Percentiles rank a stretch among this genome's conserved stretches.
Evolutionary conservation across 92 coral and sea anemone species (phyloP).

Genomic region (Chrysogorgia sp.): DNA sequence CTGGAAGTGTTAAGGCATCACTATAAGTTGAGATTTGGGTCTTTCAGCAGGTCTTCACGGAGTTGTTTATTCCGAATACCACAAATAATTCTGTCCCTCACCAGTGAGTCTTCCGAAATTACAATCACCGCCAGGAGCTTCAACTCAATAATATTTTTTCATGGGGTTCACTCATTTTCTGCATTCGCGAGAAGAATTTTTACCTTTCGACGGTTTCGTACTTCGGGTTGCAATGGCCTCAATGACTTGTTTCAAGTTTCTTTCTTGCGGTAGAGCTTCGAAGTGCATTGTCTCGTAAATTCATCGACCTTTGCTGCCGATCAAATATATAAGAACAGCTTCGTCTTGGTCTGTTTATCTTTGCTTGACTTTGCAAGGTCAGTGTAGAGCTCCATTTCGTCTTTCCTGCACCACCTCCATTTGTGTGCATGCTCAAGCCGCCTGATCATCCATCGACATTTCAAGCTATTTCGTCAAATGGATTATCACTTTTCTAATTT

Average conservation of each 20-base stretch:
- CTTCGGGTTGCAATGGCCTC: slow-evolving; percentile 51
- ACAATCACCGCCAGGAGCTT: slow-evolving; percentile 50
- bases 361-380: slow-evolving; percentile 49
- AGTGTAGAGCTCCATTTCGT: slow-evolving; percentile 53
- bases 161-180: slow-evolving; percentile 22
- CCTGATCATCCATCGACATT: no score
- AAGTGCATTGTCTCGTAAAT: slow-evolving; percentile 33
- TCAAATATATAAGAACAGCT: slow-evolving; percentile 13
- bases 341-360: slow-evolving; percentile 7
- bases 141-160: slow-evolving; percentile 49
- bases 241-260: slow-evolving; percentile 16
- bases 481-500: no score
- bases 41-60: slow-evolving; percentile 45
- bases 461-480: no score
- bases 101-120: slow-evolving; percentile 50
- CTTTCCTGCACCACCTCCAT: slow-evolving; percentile 57
- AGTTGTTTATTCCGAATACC: slow-evolving; percentile 49
- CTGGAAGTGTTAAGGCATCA: slow-evolving; percentile 28
- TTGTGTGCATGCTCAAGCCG: slow-evolving; percentile 32
- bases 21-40: slow-evolving; percentile 33
- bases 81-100: slow-evolving; percentile 52
- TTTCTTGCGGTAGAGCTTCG: slow-evolving; percentile 1
- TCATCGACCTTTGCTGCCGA: slow-evolving; percentile 30
- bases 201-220: slow-evolving; percentile 55
- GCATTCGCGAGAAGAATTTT: no score